phyloP scores from a whole-genome alignment of 2,888 invertebrate genomes.

The Eristalis arbustorum region DNA sequence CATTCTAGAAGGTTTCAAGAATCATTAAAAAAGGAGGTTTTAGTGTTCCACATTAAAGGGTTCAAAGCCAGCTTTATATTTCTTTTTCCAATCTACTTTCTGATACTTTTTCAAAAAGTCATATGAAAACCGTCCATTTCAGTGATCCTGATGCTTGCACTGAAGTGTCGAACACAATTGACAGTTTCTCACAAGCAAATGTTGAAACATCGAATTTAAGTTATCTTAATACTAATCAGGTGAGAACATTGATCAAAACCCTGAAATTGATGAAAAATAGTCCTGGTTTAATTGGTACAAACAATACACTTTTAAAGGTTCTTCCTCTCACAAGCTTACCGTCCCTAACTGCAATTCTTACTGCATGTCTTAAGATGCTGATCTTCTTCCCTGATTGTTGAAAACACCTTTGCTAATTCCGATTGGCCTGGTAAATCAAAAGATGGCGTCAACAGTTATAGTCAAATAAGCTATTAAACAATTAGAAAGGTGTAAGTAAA shows the following conservation, averaged over 20 bases:
- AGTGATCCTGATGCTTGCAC: background rate
- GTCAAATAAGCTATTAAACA: too few relatives aligned
- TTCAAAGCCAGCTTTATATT: background rate
- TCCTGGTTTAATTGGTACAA: background rate
- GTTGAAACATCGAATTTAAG: background rate
- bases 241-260: background rate
- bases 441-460: too few relatives aligned
- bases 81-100: background rate
- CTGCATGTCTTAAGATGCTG: too few relatives aligned
- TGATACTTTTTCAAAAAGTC: background rate
- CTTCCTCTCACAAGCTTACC: too few relatives aligned
- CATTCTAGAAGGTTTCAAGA: slow-evolving; percentile 51
- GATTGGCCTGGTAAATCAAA: too few relatives aligned
- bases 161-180: background rate
- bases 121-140: background rate
- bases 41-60: background rate
- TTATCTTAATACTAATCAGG: background rate
- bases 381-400: too few relatives aligned
- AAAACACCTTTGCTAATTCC: too few relatives aligned
- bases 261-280: background rate
- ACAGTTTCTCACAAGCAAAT: too few relatives aligned
- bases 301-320: too few relatives aligned
- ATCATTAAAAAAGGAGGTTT: slow-evolving; percentile 8
- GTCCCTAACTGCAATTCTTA: too few relatives aligned
- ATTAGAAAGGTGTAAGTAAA: too few relatives aligned